Base-by-base conservation (phyloP, 2,888 invertebrate species). In the Smittia aterrima region DNA sequence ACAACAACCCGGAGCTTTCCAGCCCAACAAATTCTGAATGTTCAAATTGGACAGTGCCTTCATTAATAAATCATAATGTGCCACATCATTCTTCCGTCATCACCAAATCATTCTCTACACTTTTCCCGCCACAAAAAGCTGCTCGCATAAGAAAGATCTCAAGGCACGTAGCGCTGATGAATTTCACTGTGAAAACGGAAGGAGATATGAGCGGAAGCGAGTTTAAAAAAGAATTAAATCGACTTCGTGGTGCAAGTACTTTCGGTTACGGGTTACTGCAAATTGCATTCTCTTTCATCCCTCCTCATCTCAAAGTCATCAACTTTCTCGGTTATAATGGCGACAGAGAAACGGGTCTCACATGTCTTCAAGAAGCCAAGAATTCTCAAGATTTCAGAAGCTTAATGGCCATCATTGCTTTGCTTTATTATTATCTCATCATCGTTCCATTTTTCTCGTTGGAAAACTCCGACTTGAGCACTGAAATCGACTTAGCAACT, bases 181-280 rank as follows among this genome's bases (percentile, higher is more conserved):
- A 9, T 7, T 20, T 20, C 18, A 58, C 16, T 1, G 9, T 22
- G 58, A 58, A n/a, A 20, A 22, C 9, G 6, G 58, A 58, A 3
- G 58, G 18, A 2, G 20, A 58, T 58, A 58, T 58, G 18, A 20
- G 58, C 11, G 9, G 85, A 74, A 22, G 9, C 9, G 67, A 20
- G 20, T 67, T 40, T 22, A 38, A 40, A n/a, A 38, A 3, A n/a
- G 67, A 67, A 40, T 84, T 89, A 16, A 82, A 83, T 22, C 83
- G 89, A n/a, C 80, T 90, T 53, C 87, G 89, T 85, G 86, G 88
- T 4, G 88, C 89, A 0, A 88, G 90, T 4, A 88, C 88, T 78
- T 90, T 90, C 79, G 90, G 90, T 1, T 90, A 88, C 77, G 90
- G 90, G 13, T 82, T 89, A 41, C 88, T 90, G 78, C 89, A 90